phyloP scores from a whole-genome alignment of 2,113 vertebrate genomes.

The Oreotrochilus melanogaster region DNA sequence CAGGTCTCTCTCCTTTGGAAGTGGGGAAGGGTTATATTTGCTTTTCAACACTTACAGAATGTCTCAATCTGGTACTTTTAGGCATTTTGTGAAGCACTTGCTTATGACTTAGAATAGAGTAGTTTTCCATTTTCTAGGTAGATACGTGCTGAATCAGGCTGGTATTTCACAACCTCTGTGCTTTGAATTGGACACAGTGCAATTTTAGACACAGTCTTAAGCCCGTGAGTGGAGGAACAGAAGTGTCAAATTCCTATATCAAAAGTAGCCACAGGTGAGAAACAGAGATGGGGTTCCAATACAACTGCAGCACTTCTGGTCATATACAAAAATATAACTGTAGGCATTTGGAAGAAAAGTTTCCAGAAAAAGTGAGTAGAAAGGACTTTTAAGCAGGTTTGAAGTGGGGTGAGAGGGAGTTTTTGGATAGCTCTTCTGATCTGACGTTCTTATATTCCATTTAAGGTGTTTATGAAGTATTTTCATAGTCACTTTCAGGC shows the following conservation, averaged over 20 bases:
- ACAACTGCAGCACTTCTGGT: not conserved
- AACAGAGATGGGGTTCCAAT: not conserved
- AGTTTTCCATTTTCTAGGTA: not conserved
- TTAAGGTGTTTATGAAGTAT: conserved; percentile 13
- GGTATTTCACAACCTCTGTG: not conserved
- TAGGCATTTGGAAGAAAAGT: not conserved
- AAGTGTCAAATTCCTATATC: not conserved
- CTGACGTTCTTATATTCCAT: not conserved
- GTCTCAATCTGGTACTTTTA: not conserved
- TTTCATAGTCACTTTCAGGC: not conserved
- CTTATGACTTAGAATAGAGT: not conserved
- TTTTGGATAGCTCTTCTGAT: not conserved
- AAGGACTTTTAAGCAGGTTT: not conserved
- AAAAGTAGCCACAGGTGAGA: not conserved
- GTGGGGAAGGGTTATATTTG: not conserved
- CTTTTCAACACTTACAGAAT: not conserved
- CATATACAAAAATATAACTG: not conserved
- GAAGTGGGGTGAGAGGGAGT: not conserved
- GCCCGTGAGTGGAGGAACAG: not conserved
- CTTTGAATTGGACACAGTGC: not conserved
- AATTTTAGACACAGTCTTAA: not conserved
- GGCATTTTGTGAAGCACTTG: not conserved
- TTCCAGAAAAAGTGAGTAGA: not conserved
- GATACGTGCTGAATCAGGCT: not conserved
- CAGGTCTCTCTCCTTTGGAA: not conserved